Evolutionary conservation across 2,797 vertebrate genomes (phyloP).

Genomic region (Cygnus olor): DNA sequence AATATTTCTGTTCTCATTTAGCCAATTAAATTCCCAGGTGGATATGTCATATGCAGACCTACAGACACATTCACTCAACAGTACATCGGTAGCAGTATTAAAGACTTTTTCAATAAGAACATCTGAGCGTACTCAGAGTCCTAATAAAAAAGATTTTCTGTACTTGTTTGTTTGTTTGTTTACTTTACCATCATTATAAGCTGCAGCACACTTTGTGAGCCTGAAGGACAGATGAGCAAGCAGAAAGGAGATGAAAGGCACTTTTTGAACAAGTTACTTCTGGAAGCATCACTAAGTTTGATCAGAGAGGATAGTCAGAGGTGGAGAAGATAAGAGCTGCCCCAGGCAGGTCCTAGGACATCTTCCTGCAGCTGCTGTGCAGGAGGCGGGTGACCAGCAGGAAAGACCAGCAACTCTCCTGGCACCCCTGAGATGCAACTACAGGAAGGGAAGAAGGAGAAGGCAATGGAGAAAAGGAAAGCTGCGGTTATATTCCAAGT

Average conservation of each 20-base stretch:
- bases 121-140: not conserved
- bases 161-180: not conserved
- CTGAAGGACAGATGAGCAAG: conserved; percentile 35
- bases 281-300: conserved; percentile 4
- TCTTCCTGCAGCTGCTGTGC: not conserved
- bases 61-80: not conserved
- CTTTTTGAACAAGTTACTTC: conserved; percentile 6
- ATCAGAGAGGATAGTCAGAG: conserved; percentile 1
- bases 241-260: conserved; percentile 32
- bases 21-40: conserved; percentile 4
- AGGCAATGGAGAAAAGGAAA: not conserved
- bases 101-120: not conserved
- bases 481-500: not conserved
- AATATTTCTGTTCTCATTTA: conserved; percentile 21
- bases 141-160: conserved; percentile 38
- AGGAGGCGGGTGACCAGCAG: not conserved
- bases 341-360: not conserved
- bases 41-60: not conserved
- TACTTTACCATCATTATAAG: not conserved
- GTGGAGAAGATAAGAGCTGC: not conserved
- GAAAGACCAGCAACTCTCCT: not conserved
- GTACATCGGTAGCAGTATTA: not conserved
- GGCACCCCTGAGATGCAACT: not conserved
- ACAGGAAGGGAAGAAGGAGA: not conserved
- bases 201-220: not conserved